Base-by-base conservation (phyloP, 2,113 vertebrate species). In the Murina feae region DNA sequence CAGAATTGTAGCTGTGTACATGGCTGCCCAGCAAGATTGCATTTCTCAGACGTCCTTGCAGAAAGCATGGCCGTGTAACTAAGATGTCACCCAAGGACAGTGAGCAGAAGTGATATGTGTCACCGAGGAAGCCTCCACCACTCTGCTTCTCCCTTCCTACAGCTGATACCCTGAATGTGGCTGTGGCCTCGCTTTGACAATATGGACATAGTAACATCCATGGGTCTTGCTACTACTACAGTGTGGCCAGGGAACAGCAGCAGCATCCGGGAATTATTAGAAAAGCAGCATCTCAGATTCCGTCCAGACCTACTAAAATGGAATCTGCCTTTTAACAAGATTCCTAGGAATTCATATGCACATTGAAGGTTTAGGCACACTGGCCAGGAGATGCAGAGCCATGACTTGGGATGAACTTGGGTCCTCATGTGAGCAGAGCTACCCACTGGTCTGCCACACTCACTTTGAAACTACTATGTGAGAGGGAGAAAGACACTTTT, bases 201-300 rank as follows among this genome's bases (percentile, higher is more conserved):
- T 2, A 21, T 3, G 39, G 76, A 69, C 10, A 2, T 30, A 14
- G 23, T 18, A 47, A n/a, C 0, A 4, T 23, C 28, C 39, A 0
- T 74, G 47, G 51, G 39, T 42, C 69, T 76, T 6, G 42, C 18
- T 14, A 8, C 14, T 14, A 8, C 16, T 76, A 42, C 11, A 21
- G 0, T 25, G 6, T 23, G 14, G 11, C 30, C 49, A 66, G 42
- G 69, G 1, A 80, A n/a, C 2, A 32, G 60, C 30, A n/a, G n/a
- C 14, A 11, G 18, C 58, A 65, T 4, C 18, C 28, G n/a, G 63
- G 14, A 84, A 49, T n/a, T 55, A 42, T 21, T 8, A 71, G 78
- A 90, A 86, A 71, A 3, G 12, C 75, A 75, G 39, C 86, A 9
- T 47, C 66, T 79, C 53, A 69, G 60, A 53, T 12, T 55, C 71